Evolutionary conservation across 2,113 vertebrate species (phyloP).

Genomic region (Halcyon senegalensis): DNA sequence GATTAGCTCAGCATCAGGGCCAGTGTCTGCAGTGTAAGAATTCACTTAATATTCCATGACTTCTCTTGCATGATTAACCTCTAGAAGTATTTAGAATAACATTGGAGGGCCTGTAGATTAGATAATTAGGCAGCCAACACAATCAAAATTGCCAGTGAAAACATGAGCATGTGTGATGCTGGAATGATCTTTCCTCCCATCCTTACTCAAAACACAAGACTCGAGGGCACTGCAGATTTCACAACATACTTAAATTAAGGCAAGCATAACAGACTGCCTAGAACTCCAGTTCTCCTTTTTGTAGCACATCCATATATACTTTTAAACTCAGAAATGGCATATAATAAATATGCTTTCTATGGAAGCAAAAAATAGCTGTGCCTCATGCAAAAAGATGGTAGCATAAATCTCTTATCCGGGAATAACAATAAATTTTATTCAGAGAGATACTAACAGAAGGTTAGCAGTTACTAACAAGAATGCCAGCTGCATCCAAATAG

Average conservation of each 20-base stretch:
- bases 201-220: not conserved
- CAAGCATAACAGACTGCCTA: not conserved
- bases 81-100: not conserved
- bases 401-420: not conserved
- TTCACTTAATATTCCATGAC: not conserved
- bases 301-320: not conserved
- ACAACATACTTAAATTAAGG: not conserved
- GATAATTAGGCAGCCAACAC: not conserved
- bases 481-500: not conserved
- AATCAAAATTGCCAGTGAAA: not conserved
- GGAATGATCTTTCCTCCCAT: not conserved
- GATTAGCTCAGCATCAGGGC: not conserved
- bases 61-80: not conserved
- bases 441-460: not conserved
- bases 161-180: rapidly evolving
- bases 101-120: not conserved
- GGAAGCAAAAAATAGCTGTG: not conserved
- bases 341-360: not conserved
- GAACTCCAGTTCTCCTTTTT: not conserved
- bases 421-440: not conserved
- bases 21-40: not conserved
- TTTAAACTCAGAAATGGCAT: not conserved
- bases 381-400: not conserved
- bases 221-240: not conserved
- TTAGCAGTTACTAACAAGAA: not conserved